phyloP scores from a whole-genome alignment of 2,888 invertebrate genomes.

The Folsomia candida region DNA sequence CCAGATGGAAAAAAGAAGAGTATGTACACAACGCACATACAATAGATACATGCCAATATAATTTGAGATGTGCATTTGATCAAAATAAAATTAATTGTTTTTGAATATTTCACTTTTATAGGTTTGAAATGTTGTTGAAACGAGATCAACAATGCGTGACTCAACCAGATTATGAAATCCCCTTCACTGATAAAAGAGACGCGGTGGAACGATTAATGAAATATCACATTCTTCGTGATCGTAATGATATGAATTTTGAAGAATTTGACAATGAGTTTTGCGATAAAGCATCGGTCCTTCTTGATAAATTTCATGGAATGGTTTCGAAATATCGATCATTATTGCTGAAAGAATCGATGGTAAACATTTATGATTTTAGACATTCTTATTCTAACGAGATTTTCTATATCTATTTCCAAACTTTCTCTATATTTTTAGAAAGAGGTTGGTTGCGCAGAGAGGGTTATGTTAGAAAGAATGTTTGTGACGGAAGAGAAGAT shows the following conservation, averaged over 20 bases:
- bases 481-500: slow-evolving; percentile 49
- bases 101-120: slow-evolving; percentile 25
- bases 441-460: slow-evolving; percentile 48
- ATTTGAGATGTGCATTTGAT: background rate
- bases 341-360: slow-evolving; percentile 50
- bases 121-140: slow-evolving; percentile 47
- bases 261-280: slow-evolving; percentile 50
- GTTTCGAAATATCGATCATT: slow-evolving; percentile 47
- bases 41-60: background rate
- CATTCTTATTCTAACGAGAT: background rate
- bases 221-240: slow-evolving; percentile 48
- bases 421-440: slow-evolving; percentile 31
- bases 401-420: background rate
- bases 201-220: slow-evolving; percentile 48
- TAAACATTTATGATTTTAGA: slow-evolving; percentile 16
- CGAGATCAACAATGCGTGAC: slow-evolving; percentile 49
- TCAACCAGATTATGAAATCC: slow-evolving; percentile 48
- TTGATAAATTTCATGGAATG: slow-evolving; percentile 49
- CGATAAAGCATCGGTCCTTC: slow-evolving; percentile 45
- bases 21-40: slow-evolving; percentile 32
- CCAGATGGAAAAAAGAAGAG: slow-evolving; percentile 50
- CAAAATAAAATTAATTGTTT: slow-evolving; percentile 5
- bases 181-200: slow-evolving; percentile 43
- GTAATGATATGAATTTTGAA: slow-evolving; percentile 48
- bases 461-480: slow-evolving; percentile 50